A percentile compares a stretch with the other conserved stretches of the same genome.
These are phyloP conservation scores for Caradrina kadenii DNA, from an alignment of 2,888 invertebrate genomes.

Conservation along the genomic window DNA sequence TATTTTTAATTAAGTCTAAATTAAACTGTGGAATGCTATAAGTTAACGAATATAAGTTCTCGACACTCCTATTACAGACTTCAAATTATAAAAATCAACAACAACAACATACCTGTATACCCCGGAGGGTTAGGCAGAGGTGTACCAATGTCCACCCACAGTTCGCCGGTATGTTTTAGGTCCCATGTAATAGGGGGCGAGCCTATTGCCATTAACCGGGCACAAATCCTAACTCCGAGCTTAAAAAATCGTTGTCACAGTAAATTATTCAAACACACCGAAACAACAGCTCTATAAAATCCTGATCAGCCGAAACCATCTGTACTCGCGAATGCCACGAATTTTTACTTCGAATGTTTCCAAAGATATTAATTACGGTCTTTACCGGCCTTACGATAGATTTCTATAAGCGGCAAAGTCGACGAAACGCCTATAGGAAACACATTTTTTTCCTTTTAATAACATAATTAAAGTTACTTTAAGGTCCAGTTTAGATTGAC, in stretches of 20 bases:
- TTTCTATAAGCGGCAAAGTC: constrained; percentile 74
- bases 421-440: constrained; percentile 79
- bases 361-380: constrained; percentile 82
- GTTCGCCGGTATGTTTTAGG: too few species aligned
- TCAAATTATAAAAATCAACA: too few species aligned
- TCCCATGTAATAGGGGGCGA: too few species aligned
- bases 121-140: too few species aligned
- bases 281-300: constrained; percentile 70
- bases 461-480: constrained; percentile 80
- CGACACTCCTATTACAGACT: background rate
- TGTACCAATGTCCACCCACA: too few species aligned
- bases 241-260: background rate
- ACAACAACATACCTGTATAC: too few species aligned
- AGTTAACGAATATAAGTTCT: background rate
- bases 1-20: too few species aligned
- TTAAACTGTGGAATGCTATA: background rate
- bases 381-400: constrained; percentile 79
- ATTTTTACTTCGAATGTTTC: constrained; percentile 80
- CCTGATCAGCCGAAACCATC: constrained; percentile 56
- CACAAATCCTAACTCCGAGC: too few species aligned
- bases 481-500: constrained; percentile 64
- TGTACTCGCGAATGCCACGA: constrained; percentile 79
- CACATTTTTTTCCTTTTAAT: constrained; percentile 81
- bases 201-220: too few species aligned
- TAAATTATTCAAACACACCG: background rate